phyloP scores from a whole-genome alignment of 2,888 invertebrate species.

The Cybosia mesomella region DNA sequence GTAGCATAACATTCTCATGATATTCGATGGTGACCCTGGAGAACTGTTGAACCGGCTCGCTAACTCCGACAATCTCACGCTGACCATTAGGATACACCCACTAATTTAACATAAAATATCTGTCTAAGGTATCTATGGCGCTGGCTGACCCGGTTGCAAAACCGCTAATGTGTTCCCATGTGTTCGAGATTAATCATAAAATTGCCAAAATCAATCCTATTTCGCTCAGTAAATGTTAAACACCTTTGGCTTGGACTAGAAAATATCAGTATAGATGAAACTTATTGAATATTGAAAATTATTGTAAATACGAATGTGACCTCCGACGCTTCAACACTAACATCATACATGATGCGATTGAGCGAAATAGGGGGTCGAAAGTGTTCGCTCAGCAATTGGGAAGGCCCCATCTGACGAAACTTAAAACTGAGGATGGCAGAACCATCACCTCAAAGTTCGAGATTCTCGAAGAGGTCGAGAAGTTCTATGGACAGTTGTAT shows the following conservation, averaged over 20 bases:
- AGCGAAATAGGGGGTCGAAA: too few species aligned
- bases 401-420: too few species aligned
- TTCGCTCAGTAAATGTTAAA: slow-evolving; percentile 9
- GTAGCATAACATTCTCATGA: slow-evolving; percentile 2
- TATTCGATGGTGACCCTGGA: slow-evolving; percentile 38
- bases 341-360: too few species aligned
- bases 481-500: too few species aligned
- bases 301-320: too few species aligned
- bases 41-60: slow-evolving; percentile 31
- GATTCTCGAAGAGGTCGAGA: too few species aligned
- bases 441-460: too few species aligned
- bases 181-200: slow-evolving; percentile 36
- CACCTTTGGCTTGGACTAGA: not conserved
- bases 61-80: slow-evolving; percentile 67
- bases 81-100: slow-evolving; percentile 83
- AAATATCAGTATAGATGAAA: not conserved
- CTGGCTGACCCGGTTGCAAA: slow-evolving; percentile 77
- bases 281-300: too few species aligned
- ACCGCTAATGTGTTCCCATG: slow-evolving; percentile 56
- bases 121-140: slow-evolving; percentile 71
- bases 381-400: too few species aligned
- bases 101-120: slow-evolving; percentile 74
- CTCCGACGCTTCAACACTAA: too few species aligned
- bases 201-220: slow-evolving; percentile 33
- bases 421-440: too few species aligned